These are phyloP conservation scores for Ryuthela nishihirai DNA, from an alignment of 2,888 invertebrate genomes.

Conservation along the genomic window DNA sequence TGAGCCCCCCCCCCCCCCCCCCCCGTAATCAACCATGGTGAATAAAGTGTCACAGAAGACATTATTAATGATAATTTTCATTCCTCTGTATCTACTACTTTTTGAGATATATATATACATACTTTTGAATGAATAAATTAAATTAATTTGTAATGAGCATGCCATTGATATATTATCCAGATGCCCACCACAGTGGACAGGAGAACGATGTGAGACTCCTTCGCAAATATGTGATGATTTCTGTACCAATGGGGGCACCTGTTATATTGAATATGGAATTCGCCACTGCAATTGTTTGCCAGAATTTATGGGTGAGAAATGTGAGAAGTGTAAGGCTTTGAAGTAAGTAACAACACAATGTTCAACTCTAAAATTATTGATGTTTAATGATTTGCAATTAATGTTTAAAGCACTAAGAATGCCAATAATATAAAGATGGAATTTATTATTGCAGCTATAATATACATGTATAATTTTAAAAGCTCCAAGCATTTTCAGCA, in stretches of 20 bases:
- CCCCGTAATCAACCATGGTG: too few species aligned
- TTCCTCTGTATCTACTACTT: not conserved
- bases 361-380: not conserved
- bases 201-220: constrained; percentile 62
- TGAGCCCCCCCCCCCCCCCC: too few species aligned
- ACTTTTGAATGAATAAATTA: too few species aligned
- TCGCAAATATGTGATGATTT: constrained; percentile 57
- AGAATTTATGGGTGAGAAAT: constrained; percentile 54
- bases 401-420: too few species aligned
- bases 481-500: too few species aligned
- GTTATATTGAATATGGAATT: constrained; percentile 48
- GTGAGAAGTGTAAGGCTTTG: constrained; percentile 32
- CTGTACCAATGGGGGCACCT: constrained; percentile 62
- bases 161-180: constrained; percentile 27
- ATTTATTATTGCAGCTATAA: too few species aligned
- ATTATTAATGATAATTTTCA: too few species aligned
- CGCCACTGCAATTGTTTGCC: constrained; percentile 57
- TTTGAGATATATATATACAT: not conserved
- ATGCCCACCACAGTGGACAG: constrained; percentile 64
- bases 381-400: too few species aligned
- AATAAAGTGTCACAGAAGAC: too few species aligned
- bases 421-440: too few species aligned
- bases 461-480: too few species aligned
- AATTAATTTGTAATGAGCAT: too few species aligned
- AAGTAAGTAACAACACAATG: constrained; percentile 15